Evolutionary conservation across 2,113 vertebrate species (phyloP).

Genomic region (Pteropus alecto): DNA sequence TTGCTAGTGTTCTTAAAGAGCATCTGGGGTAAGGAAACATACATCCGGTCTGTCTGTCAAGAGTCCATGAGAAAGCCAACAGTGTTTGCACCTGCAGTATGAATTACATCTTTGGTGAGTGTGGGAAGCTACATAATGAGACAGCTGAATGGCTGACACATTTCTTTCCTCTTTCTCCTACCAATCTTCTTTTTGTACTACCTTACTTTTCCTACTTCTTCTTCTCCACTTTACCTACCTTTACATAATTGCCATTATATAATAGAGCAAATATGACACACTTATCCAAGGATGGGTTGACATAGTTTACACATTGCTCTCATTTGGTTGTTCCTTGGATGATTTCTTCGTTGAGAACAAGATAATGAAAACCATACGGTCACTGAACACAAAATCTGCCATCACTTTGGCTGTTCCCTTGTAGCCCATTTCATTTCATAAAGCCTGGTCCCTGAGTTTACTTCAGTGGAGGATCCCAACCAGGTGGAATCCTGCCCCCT

Average conservation of each 20-base stretch:
- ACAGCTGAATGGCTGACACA: constrained; percentile 62
- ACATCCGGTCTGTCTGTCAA: constrained; percentile 69
- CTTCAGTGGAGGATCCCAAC: not conserved
- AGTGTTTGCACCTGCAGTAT: constrained; percentile 73
- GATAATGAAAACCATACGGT: constrained; percentile 69
- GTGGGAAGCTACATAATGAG: constrained; percentile 74
- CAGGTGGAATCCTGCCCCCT: constrained; percentile 68
- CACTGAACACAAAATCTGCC: constrained; percentile 62
- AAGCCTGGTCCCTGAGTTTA: not conserved
- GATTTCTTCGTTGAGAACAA: constrained; percentile 67
- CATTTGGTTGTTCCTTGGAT: constrained; percentile 74
- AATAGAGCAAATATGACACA: constrained; percentile 34
- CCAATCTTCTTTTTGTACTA: not conserved
- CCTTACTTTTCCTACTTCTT: not conserved
- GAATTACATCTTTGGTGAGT: constrained; percentile 70
- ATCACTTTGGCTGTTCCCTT: constrained; percentile 61
- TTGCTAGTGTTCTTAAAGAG: constrained; percentile 58
- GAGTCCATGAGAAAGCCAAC: constrained; percentile 65
- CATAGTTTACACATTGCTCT: constrained; percentile 65
- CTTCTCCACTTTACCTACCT: not conserved
- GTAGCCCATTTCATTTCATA: constrained; percentile 44
- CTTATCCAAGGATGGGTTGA: constrained; percentile 64
- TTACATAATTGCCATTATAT: constrained; percentile 2
- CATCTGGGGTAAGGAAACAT: constrained; percentile 73
- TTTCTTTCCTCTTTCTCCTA: constrained; percentile 21